Percentiles rank a stretch among this genome's conserved stretches.
Conservation (phyloP, 1,140 invertebrate genomes). For the Bombus consobrinus region DNA sequence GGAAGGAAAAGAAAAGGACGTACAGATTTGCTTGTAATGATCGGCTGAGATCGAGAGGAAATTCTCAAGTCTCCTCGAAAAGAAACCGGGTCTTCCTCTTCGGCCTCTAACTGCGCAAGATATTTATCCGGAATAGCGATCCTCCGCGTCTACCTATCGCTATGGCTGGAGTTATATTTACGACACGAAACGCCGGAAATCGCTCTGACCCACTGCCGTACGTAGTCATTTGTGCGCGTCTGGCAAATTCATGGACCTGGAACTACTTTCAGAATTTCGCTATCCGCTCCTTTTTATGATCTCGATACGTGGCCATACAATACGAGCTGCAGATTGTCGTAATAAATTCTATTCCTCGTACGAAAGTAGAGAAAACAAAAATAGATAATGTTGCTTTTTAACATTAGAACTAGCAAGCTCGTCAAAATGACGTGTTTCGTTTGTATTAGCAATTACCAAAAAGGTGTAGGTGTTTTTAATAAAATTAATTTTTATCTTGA, state of each 20-base stretch:
- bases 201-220: not conserved
- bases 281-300: not conserved
- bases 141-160: not conserved
- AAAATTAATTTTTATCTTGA: too few relatives aligned
- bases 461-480: too few relatives aligned
- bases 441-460: too few relatives aligned
- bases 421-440: too few relatives aligned
- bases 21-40: conserved; percentile 19
- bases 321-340: too few relatives aligned
- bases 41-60: not conserved
- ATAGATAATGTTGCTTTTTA: too few relatives aligned
- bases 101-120: not conserved
- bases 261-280: not conserved
- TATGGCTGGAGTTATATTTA: not conserved
- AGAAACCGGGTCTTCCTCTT: not conserved
- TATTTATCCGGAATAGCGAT: conserved; percentile 31
- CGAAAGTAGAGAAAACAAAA: not conserved
- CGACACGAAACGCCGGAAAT: not conserved
- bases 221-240: not conserved
- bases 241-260: too few relatives aligned
- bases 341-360: not conserved
- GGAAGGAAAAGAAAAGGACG: not conserved
- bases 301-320: not conserved
- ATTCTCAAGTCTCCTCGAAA: not conserved
- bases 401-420: too few relatives aligned